Percentiles rank a stretch among this genome's conserved stretches.
Conservation (phyloP, 2,888 invertebrate genomes). For the Agrotis ipsilon region DNA sequence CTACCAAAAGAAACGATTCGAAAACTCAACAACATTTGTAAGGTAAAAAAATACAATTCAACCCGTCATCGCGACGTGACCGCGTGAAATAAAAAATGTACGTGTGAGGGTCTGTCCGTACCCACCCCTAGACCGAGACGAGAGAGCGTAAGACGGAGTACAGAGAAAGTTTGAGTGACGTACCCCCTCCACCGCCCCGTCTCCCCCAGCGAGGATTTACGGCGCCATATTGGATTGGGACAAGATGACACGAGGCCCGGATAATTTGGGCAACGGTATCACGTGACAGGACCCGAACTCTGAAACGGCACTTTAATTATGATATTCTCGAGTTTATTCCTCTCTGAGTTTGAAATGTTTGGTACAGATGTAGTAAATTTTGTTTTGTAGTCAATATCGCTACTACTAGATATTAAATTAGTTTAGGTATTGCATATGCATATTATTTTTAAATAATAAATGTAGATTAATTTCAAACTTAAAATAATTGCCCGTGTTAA, state of each 20-base stretch:
- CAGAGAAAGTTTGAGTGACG: slow-evolving; percentile 92
- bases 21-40: slow-evolving; percentile 47
- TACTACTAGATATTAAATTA: background rate
- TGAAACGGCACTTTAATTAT: slow-evolving; percentile 90
- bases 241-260: slow-evolving; percentile 91
- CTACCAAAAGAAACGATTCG: slow-evolving; percentile 19
- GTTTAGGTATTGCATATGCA: background rate
- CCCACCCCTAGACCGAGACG: slow-evolving; percentile 84
- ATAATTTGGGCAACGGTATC: slow-evolving; percentile 91
- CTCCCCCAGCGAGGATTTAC: slow-evolving; percentile 88
- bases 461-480: background rate
- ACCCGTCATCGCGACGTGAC: slow-evolving; percentile 68
- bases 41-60: slow-evolving; percentile 65
- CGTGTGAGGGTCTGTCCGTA: slow-evolving; percentile 80
- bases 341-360: slow-evolving; percentile 63
- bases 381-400: slow-evolving; percentile 54
- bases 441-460: background rate
- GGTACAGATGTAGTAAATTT: slow-evolving; percentile 59
- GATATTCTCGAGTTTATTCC: slow-evolving; percentile 84
- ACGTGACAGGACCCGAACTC: slow-evolving; percentile 87
- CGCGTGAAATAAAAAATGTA: slow-evolving; percentile 74
- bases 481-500: background rate
- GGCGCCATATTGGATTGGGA: slow-evolving; percentile 92
- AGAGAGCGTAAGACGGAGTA: slow-evolving; percentile 89
- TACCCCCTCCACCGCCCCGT: slow-evolving; percentile 84